Evolutionary conservation across 2,888 invertebrate species (phyloP).

Genomic region (Morpho deidamia): DNA sequence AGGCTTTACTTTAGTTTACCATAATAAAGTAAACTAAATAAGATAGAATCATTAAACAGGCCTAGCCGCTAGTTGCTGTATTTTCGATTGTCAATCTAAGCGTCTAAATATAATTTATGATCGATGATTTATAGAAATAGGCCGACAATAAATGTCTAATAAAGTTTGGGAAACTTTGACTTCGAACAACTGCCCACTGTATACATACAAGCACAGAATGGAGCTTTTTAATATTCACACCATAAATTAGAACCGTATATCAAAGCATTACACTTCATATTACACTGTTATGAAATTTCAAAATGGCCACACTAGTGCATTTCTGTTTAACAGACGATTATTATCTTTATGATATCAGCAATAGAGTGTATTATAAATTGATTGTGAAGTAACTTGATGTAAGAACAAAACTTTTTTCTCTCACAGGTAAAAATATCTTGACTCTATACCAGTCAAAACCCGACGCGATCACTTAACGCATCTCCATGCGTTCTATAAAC

Average conservation of each 20-base stretch:
- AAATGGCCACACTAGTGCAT: constrained; percentile 53
- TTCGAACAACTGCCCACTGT: constrained; percentile 67
- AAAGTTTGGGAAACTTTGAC: constrained; percentile 53
- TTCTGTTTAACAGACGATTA: constrained; percentile 27
- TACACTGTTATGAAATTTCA: constrained; percentile 24
- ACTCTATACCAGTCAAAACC: constrained; percentile 56
- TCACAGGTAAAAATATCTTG: constrained; percentile 63
- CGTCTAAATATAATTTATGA: background rate
- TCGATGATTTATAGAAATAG: constrained; percentile 9
- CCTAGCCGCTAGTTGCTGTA: background rate
- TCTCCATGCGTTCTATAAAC: constrained; percentile 19
- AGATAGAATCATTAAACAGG: background rate
- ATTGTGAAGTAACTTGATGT: constrained; percentile 34
- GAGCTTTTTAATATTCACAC: constrained; percentile 38
- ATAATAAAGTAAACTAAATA: background rate
- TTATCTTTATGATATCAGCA: accelerated
- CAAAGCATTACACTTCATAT: constrained; percentile 13
- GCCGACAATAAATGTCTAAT: constrained; percentile 23
- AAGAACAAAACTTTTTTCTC: constrained; percentile 53
- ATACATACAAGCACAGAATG: constrained; percentile 50
- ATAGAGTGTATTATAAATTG: constrained; percentile 29
- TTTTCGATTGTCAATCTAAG: background rate
- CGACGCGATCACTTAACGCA: constrained; percentile 43
- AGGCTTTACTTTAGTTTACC: too few species aligned
- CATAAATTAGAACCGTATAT: constrained; percentile 26